Conservation (phyloP, 2,113 vertebrate species). For the Heterotilapia buettikoferi region DNA sequence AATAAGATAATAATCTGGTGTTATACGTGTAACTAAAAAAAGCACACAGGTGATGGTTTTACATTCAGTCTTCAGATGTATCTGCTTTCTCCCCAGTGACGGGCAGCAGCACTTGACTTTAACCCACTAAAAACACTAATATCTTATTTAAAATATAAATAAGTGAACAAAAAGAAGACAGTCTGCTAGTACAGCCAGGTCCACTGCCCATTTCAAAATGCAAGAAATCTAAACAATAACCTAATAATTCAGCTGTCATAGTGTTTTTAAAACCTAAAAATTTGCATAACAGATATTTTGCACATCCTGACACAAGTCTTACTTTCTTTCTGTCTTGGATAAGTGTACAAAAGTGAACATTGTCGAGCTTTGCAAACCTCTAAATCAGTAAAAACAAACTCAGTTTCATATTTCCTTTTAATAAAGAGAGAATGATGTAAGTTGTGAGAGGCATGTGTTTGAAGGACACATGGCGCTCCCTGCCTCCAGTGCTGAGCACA, state of each 20-base stretch:
- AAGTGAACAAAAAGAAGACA: fast-evolving
- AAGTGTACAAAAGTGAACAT: not conserved
- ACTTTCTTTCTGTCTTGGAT: not conserved
- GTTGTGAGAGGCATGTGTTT: not conserved
- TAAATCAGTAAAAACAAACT: not conserved
- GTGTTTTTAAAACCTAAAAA: not conserved
- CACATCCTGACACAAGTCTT: not conserved
- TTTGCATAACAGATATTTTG: fast-evolving
- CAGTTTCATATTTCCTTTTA: not conserved
- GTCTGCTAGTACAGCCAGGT: not conserved
- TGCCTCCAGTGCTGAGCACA: not conserved
- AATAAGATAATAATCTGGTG: not conserved
- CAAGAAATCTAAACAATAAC: not conserved
- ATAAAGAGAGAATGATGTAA: not conserved
- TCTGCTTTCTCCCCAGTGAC: not conserved
- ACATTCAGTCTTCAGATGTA: not conserved
- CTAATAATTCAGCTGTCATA: not conserved
- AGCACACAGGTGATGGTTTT: not conserved
- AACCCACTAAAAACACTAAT: not conserved
- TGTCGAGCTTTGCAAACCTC: fast-evolving
- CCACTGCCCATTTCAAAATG: not conserved
- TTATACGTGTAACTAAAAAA: not conserved
- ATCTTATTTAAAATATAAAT: not conserved
- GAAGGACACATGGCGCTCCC: fast-evolving
- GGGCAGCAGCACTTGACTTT: not conserved